Conservation (phyloP, 1,140 invertebrate species). For the Drosophila burlai region DNA sequence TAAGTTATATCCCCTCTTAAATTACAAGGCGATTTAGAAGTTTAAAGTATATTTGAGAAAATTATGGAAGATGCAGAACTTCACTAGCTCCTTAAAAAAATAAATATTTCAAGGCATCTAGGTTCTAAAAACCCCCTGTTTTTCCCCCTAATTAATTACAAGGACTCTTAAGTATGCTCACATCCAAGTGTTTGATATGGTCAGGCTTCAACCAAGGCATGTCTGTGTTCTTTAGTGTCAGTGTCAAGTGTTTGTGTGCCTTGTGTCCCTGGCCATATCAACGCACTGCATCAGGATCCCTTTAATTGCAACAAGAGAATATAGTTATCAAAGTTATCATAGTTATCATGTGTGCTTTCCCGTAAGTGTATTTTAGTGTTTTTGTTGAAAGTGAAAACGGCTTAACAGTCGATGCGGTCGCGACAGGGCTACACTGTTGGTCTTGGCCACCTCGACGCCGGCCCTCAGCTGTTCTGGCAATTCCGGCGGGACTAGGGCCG, state of each 20-base stretch:
- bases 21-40: neutral
- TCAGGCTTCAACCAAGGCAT: constrained; percentile 2
- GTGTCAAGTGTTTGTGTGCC: neutral
- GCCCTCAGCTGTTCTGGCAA: neutral
- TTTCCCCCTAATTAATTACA: neutral
- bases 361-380: neutral
- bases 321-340: neutral
- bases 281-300: constrained; percentile 8
- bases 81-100: no score
- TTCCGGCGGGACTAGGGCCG: neutral
- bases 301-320: constrained; percentile 20
- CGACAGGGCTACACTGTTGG: no score
- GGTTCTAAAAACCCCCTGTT: no score
- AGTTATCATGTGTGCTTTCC: constrained; percentile 17
- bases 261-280: constrained; percentile 40
- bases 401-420: neutral
- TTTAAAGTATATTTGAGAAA: neutral
- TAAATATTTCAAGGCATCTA: no score
- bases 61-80: neutral
- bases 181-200: constrained; percentile 22
- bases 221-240: neutral
- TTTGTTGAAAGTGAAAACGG: neutral
- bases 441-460: neutral
- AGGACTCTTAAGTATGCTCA: neutral
- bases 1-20: neutral